A percentile compares a stretch with the other conserved stretches of the same genome.
These are phyloP conservation scores for Gobius niger DNA, from an alignment of 2,113 vertebrate species.

Conservation along the genomic window DNA sequence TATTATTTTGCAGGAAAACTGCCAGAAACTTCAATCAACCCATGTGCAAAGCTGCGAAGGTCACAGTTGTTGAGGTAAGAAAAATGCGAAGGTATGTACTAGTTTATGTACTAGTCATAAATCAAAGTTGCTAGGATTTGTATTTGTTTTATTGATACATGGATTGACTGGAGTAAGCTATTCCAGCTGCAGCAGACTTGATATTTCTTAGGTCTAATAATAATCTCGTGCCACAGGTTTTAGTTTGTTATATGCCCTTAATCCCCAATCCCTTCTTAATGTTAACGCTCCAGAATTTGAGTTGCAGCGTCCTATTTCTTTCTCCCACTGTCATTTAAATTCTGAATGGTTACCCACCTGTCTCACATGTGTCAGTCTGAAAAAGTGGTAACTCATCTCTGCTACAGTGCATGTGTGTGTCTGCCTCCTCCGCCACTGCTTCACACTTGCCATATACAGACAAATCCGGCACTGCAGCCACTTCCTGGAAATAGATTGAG, in stretches of 20 bases:
- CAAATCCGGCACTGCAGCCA: slow-evolving; percentile 39
- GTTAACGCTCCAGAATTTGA: background rate
- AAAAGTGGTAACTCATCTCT: slow-evolving; percentile 31
- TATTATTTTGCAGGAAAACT: slow-evolving; percentile 82
- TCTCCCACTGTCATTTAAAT: slow-evolving; percentile 24
- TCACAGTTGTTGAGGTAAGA: slow-evolving; percentile 93
- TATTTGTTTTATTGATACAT: no score
- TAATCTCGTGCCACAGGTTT: background rate
- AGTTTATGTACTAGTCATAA: no score
- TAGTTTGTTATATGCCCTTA: background rate
- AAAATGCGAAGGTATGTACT: background rate
- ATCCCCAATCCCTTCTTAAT: slow-evolving; percentile 5
- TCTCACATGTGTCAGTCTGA: slow-evolving; percentile 35
- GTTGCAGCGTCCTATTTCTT: slow-evolving; percentile 11
- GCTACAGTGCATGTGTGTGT: slow-evolving; percentile 5
- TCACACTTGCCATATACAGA: slow-evolving; percentile 59
- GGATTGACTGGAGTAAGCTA: no score
- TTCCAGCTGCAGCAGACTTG: background rate
- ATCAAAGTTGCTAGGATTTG: no score
- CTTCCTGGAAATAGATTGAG: slow-evolving; percentile 49
- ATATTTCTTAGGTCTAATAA: background rate
- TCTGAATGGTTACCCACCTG: slow-evolving; percentile 34
- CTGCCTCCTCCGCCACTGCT: slow-evolving; percentile 12
- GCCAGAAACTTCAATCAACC: slow-evolving; percentile 97
- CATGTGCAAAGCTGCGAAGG: slow-evolving; percentile 96